These are phyloP conservation scores for Astropecten irregularis DNA, from an alignment of 53 echinoderm and acorn worm species.

Conservation along the genomic window DNA sequence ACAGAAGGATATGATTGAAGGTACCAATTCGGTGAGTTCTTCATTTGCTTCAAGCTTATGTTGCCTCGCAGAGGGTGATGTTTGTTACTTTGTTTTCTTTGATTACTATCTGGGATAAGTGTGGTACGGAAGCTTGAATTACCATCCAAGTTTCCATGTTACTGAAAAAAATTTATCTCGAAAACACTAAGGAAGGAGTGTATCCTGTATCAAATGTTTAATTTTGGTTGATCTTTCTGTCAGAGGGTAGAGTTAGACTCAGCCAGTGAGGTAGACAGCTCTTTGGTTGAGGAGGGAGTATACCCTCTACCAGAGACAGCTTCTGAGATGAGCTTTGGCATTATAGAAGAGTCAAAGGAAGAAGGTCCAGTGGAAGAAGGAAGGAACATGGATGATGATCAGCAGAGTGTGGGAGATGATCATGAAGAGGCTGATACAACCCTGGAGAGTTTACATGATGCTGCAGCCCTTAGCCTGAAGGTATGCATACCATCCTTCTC, in stretches of 20 bases:
- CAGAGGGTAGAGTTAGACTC: conserved; percentile 62
- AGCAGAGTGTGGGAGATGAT: background rate
- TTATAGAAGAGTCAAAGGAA: conserved; percentile 9
- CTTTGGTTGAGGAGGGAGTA: conserved; percentile 76
- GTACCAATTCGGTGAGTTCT: background rate
- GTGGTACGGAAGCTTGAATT: too few species aligned
- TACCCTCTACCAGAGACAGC: conserved; percentile 93
- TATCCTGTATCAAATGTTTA: too few species aligned
- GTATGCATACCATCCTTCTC: too few species aligned
- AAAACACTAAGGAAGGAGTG: too few species aligned
- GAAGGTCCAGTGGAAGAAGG: background rate
- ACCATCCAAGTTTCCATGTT: too few species aligned
- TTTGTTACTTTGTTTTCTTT: too few species aligned
- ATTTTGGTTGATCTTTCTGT: too few species aligned
- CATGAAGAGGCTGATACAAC: background rate
- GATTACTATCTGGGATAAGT: too few species aligned
- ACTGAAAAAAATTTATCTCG: too few species aligned
- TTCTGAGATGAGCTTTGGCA: conserved; percentile 78
- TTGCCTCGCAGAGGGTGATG: too few species aligned
- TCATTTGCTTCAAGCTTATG: too few species aligned
- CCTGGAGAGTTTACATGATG: conserved; percentile 29
- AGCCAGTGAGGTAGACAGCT: conserved; percentile 68
- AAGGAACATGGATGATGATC: background rate
- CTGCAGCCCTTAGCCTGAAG: conserved; percentile 8
- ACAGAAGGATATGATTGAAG: background rate